Percentiles rank a stretch among this genome's conserved stretches.
Conservation (phyloP, 2,888 invertebrate species). For the Saturnia japonica region DNA sequence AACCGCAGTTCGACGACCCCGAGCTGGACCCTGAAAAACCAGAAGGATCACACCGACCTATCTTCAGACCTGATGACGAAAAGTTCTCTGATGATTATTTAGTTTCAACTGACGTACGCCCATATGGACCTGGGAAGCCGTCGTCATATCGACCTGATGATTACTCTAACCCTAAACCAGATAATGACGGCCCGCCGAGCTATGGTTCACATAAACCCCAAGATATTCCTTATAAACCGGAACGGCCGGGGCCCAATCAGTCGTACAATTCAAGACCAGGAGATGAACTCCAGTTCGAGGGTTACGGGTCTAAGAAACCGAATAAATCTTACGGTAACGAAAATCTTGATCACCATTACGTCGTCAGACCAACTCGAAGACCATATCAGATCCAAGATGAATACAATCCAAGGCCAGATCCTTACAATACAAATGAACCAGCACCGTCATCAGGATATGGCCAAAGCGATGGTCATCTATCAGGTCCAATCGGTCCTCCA, state of each 20-base stretch:
- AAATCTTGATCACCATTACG: constrained; percentile 63
- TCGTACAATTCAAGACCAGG: constrained; percentile 43
- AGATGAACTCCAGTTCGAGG: constrained; percentile 63
- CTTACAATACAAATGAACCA: constrained; percentile 26
- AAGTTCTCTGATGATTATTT: constrained; percentile 56
- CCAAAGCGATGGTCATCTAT: constrained; percentile 32
- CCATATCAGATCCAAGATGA: constrained; percentile 41
- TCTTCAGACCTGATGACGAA: constrained; percentile 63
- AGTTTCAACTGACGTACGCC: constrained; percentile 44
- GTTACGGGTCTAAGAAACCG: constrained; percentile 39
- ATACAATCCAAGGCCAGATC: constrained; percentile 34
- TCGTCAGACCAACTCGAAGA: constrained; percentile 62
- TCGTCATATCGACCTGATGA: constrained; percentile 64
- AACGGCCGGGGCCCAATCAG: constrained; percentile 32
- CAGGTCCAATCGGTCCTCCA: constrained; percentile 43
- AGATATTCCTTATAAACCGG: constrained; percentile 56
- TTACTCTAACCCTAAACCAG: constrained; percentile 52
- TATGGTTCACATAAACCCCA: constrained; percentile 65
- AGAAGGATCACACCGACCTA: constrained; percentile 56
- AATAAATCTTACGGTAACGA: constrained; percentile 48
- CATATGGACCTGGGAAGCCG: constrained; percentile 45
- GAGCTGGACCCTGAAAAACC: constrained; percentile 28
- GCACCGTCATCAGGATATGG: constrained; percentile 14
- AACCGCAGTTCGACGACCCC: constrained; percentile 55
- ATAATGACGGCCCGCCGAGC: constrained; percentile 56